phyloP scores from a whole-genome alignment of 2,113 vertebrate species.

The Coptodon bakossiorum region DNA sequence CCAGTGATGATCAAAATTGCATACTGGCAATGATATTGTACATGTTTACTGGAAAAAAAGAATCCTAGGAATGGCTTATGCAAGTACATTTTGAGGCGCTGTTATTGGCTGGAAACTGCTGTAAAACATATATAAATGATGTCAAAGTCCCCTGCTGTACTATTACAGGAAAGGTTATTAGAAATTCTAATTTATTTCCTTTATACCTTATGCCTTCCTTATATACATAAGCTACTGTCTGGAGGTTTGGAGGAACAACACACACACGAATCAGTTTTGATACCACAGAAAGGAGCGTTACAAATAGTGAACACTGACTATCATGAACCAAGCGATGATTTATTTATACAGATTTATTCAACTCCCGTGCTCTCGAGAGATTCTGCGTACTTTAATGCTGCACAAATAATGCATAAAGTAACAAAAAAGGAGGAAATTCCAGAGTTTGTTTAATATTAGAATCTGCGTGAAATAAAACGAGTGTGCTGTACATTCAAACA shows the following conservation, averaged over 20 bases:
- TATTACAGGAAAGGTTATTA: not conserved
- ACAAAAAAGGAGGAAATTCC: not conserved
- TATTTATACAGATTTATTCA: not conserved
- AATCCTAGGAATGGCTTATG: not conserved
- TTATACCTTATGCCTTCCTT: not conserved
- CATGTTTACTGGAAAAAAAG: not conserved
- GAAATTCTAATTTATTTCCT: not conserved
- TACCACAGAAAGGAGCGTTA: not conserved
- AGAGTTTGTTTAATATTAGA: not conserved
- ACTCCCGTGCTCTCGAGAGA: not conserved
- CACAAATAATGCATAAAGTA: not conserved
- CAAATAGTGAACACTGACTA: not conserved
- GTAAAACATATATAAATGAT: not conserved
- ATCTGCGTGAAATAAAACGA: not conserved
- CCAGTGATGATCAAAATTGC: not conserved
- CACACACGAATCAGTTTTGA: not conserved
- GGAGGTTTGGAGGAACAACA: not conserved
- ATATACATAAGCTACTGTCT: not conserved
- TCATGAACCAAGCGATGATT: not conserved
- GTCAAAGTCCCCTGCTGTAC: not conserved
- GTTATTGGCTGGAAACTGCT: not conserved
- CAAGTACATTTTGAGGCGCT: not conserved
- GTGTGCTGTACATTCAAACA: not conserved
- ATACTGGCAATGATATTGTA: not conserved
- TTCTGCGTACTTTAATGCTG: not conserved